Conservation (phyloP, 2,797 vertebrate genomes). For the Sebastes hubbsi region DNA sequence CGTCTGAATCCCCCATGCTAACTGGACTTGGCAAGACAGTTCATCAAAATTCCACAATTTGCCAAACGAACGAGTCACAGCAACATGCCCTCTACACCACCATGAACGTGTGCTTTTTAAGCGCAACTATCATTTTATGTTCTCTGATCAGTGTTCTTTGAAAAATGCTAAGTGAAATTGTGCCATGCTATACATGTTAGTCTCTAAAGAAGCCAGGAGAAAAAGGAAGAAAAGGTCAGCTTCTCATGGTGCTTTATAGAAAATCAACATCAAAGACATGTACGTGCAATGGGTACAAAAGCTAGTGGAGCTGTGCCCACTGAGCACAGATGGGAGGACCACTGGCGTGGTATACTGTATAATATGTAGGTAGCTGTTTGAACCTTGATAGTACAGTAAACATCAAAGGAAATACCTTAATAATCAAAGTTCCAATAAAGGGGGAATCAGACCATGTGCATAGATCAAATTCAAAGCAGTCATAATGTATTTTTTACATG, state of each 20-base stretch:
- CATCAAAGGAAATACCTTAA: slow-evolving; percentile 35
- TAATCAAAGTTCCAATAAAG: slow-evolving; percentile 13
- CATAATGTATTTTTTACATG: neutral
- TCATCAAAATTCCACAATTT: slow-evolving; percentile 33
- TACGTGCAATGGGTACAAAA: neutral
- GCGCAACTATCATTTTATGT: neutral
- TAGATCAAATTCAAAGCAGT: neutral
- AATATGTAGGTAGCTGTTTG: neutral
- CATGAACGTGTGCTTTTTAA: neutral
- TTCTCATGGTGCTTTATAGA: slow-evolving; percentile 26
- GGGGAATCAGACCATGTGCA: neutral
- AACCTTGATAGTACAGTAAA: slow-evolving; percentile 8
- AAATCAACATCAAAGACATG: slow-evolving; percentile 41
- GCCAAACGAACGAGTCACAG: slow-evolving; percentile 29
- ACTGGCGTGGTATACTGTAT: neutral
- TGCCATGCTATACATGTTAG: neutral
- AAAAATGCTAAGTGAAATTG: neutral
- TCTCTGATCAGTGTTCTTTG: neutral
- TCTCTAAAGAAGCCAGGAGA: slow-evolving; percentile 1
- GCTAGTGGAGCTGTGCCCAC: neutral
- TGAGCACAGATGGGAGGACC: neutral
- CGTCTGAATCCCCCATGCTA: slow-evolving; percentile 1
- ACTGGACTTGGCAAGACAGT: slow-evolving; percentile 19
- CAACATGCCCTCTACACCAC: neutral
- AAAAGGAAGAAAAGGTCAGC: slow-evolving; percentile 40